Base-by-base conservation (phyloP, 2,797 vertebrate genomes). In the Poecilia gillii region DNA sequence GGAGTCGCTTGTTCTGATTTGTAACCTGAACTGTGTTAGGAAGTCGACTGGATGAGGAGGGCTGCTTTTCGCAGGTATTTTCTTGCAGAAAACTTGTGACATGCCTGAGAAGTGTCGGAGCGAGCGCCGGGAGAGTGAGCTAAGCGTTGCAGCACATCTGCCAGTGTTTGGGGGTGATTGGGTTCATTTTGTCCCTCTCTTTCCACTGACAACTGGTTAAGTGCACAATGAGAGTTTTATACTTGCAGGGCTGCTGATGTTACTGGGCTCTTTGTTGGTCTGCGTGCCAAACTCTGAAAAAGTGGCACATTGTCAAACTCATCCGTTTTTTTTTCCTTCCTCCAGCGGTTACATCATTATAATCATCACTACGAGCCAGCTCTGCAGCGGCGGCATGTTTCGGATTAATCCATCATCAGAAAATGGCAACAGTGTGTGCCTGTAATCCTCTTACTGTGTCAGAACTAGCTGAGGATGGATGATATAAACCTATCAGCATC, bases 371-470 rank as follows among this genome's bases (percentile, higher is more conserved):
- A 78, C 39, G 57, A 79, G 74, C 64, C 80, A 39, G 85, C 80
- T 2, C 7, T 79, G 77, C 84, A 83, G 86, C 78, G 62, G 84
- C 87, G 90, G 87, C 89, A 88, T 95, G 91, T 91, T 93, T 90
- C 86, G 92, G 93, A 95, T 95, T 95, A 94, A 93, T 86, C 90
- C 81, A 77, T 91, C 93, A 91, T 94, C 89, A 88, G 90, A 90
- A 93, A 94, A 95, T 91, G 92, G 92, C 87, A 91, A 82, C 81
- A 80, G 85, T 71, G 79, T 51, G 82, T n/a, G 73, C 43, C 64
- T 76, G 36, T 95, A 94, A 95, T 95, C 94, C 92, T 93, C 93
- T 94, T 94, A 94, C 81, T 62, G 5, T 90, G 83, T 82, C 86
- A 84, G 90, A 89, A 90, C 82, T 74, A 81, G 85, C 87, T 73